Conservation (phyloP, 2,888 invertebrate species). For the Eupithecia dodoneata region DNA sequence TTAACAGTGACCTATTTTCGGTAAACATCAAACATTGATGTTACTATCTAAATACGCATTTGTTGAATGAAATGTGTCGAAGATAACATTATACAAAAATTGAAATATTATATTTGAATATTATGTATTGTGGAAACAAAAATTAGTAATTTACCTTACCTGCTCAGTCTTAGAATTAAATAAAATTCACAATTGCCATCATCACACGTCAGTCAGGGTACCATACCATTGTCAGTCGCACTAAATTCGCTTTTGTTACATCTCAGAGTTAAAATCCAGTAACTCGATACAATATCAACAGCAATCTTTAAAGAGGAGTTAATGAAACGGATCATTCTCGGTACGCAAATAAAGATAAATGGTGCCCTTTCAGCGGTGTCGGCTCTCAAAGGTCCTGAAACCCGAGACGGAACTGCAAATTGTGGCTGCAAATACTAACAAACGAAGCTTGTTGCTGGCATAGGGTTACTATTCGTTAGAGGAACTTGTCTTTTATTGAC, state of each 20-base stretch:
- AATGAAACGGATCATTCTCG: slow-evolving; percentile 4
- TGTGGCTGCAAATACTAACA: slow-evolving; percentile 5
- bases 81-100: background rate
- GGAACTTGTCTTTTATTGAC: background rate
- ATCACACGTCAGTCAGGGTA: background rate
- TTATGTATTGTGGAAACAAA: background rate
- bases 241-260: background rate
- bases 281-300: background rate
- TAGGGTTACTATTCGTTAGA: background rate
- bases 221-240: background rate
- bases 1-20: slow-evolving; percentile 36
- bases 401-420: slow-evolving; percentile 40
- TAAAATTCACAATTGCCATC: background rate
- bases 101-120: background rate
- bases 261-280: background rate
- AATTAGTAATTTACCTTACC: background rate
- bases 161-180: background rate
- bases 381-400: slow-evolving; percentile 47
- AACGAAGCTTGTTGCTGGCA: slow-evolving; percentile 6
- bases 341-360: slow-evolving; percentile 25
- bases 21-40: slow-evolving; percentile 29
- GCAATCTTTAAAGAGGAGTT: background rate
- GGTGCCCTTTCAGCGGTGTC: slow-evolving; percentile 36
- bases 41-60: slow-evolving; percentile 12
- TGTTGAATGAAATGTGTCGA: slow-evolving; percentile 6